Evolutionary conservation across 92 coral and sea anemone species (phyloP).

Genomic region (Porites lobata): DNA sequence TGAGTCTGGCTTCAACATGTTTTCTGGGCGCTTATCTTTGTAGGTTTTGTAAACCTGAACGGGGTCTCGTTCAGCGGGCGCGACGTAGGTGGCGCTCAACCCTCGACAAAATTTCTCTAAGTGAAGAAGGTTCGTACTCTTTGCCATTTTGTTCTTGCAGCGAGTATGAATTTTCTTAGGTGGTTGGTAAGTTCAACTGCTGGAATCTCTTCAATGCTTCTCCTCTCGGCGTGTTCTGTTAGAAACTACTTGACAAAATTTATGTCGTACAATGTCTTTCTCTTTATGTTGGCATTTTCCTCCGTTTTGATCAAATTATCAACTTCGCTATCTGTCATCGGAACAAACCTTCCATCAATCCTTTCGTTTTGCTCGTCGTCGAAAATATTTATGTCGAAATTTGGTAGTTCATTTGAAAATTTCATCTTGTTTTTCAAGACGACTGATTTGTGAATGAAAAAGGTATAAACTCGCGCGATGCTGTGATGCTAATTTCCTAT

Average conservation of each 20-base stretch:
- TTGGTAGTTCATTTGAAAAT: background rate
- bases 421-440: background rate
- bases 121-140: background rate
- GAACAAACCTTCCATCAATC: too few species aligned
- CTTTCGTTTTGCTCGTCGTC: too few species aligned
- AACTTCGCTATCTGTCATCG: too few species aligned
- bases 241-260: background rate
- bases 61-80: constrained; percentile 37
- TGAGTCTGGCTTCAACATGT: constrained; percentile 1
- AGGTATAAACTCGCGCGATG: too few species aligned
- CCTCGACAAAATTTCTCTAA: too few species aligned
- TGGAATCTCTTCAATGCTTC: background rate
- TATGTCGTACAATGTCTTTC: background rate
- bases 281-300: background rate
- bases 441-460: background rate
- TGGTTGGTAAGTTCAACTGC: too few species aligned
- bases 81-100: background rate
- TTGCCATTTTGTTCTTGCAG: background rate
- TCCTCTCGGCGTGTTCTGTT: background rate
- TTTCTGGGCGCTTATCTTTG: background rate
- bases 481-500: too few species aligned
- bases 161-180: background rate
- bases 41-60: constrained; percentile 22
- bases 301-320: background rate
- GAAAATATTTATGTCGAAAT: background rate